Conservation (phyloP, 2,113 vertebrate genomes). For the Halcyon senegalensis region DNA sequence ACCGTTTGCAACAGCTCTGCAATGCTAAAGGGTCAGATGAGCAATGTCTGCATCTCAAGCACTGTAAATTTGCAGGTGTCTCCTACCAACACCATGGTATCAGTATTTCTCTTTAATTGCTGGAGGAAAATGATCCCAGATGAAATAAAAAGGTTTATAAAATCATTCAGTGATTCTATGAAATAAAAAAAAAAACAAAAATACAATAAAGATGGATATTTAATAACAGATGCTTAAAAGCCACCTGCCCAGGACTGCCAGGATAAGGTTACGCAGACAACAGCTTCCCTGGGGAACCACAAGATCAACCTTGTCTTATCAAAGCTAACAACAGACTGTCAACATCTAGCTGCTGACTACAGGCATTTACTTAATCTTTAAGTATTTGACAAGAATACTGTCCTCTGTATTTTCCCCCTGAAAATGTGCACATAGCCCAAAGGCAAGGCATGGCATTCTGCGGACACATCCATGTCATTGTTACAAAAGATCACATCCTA, state of each 20-base stretch:
- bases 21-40: not conserved
- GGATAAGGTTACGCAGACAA: not conserved
- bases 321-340: not conserved
- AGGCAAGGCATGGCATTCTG: not conserved
- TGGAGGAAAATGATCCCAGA: not conserved
- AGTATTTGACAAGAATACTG: not conserved
- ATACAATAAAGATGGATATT: not conserved
- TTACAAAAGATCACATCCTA: not conserved
- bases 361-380: accelerated
- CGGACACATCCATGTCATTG: not conserved
- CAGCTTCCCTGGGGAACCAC: not conserved
- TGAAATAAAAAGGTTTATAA: not conserved
- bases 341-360: not conserved
- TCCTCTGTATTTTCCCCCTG: not conserved
- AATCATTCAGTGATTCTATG: not conserved
- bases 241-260: not conserved
- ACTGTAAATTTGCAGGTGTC: not conserved
- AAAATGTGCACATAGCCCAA: not conserved
- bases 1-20: not conserved
- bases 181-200: not conserved
- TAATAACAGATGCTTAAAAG: not conserved
- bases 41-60: not conserved
- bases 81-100: accelerated
- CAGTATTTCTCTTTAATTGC: not conserved
- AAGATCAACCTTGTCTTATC: not conserved